phyloP scores from a whole-genome alignment of 1,140 invertebrate genomes.

The Microplitis mediator region DNA sequence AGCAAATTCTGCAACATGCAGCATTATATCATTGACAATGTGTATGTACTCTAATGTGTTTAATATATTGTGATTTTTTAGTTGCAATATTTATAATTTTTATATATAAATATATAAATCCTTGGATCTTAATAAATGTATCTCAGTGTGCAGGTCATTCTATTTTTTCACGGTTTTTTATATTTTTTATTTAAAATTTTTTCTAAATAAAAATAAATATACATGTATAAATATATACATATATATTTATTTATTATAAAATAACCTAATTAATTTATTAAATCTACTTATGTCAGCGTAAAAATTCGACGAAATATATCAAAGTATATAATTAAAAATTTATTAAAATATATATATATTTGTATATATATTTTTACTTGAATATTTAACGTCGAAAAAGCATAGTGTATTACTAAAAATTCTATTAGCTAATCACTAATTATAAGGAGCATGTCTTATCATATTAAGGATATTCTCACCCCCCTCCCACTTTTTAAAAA shows the following conservation, averaged over 20 bases:
- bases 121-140: slow-evolving; percentile 17
- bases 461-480: too few species aligned
- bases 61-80: not conserved
- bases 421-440: not conserved
- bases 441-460: not conserved
- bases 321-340: not conserved
- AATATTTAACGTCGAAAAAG: not conserved
- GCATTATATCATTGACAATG: not conserved
- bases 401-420: not conserved
- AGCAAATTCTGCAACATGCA: not conserved
- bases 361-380: not conserved
- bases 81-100: not conserved
- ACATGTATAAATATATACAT: too few species aligned
- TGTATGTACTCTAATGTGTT: not conserved
- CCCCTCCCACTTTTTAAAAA: too few species aligned
- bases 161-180: slow-evolving; percentile 16
- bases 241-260: slow-evolving; percentile 11
- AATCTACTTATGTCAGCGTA: slow-evolving; percentile 26
- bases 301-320: slow-evolving; percentile 12
- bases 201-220: not conserved
- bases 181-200: slow-evolving; percentile 4
- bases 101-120: slow-evolving; percentile 13
- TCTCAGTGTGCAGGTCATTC: slow-evolving; percentile 24
- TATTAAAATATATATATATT: too few species aligned
- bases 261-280: slow-evolving; percentile 25